phyloP scores from a whole-genome alignment of 2,113 vertebrate genomes.

The Pelusios castaneus region DNA sequence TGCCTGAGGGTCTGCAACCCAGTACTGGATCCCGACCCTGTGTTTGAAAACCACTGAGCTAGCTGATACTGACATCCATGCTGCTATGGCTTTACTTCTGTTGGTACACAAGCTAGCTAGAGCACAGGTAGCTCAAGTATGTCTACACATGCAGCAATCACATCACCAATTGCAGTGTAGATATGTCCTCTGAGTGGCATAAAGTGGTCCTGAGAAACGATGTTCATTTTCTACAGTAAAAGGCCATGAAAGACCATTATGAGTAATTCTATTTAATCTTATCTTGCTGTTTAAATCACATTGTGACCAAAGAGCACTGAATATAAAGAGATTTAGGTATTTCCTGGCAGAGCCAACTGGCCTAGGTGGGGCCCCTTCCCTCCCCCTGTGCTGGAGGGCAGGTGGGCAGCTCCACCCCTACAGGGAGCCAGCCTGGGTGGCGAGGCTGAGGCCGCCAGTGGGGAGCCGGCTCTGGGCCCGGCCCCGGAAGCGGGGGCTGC shows the following conservation, averaged over 20 bases:
- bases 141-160: neutral
- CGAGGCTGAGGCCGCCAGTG: too few relatives aligned
- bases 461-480: too few relatives aligned
- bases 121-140: neutral
- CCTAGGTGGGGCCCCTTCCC: too few relatives aligned
- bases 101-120: neutral
- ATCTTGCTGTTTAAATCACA: slow-evolving; percentile 20
- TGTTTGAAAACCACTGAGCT: too few relatives aligned
- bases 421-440: too few relatives aligned
- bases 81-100: neutral
- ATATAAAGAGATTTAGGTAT: slow-evolving; percentile 40
- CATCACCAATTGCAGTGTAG: neutral
- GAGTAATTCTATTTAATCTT: slow-evolving; percentile 36
- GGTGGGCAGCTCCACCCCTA: too few relatives aligned
- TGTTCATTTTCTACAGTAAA: neutral
- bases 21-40: too few relatives aligned
- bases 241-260: neutral
- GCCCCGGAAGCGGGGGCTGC: too few relatives aligned
- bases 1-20: too few relatives aligned
- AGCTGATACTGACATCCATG: neutral
- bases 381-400: too few relatives aligned
- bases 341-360: too few relatives aligned
- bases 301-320: slow-evolving; percentile 33
- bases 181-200: neutral
- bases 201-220: neutral